phyloP scores from a whole-genome alignment of 2,113 vertebrate genomes.

The Atlantisia rogersi region DNA sequence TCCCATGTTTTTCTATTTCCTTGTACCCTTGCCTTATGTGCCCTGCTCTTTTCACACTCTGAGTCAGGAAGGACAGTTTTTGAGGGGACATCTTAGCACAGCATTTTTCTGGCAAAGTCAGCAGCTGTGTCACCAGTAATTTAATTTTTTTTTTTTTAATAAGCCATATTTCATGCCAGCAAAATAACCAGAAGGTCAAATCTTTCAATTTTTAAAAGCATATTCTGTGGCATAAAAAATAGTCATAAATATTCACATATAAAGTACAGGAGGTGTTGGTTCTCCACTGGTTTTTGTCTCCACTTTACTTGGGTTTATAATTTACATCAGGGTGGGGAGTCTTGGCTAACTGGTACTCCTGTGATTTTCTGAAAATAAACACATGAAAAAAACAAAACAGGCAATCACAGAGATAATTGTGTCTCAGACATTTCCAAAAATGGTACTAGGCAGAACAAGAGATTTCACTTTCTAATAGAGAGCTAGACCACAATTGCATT shows the following conservation, averaged over 20 bases:
- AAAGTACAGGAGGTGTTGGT: background rate
- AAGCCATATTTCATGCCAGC: background rate
- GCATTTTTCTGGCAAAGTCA: background rate
- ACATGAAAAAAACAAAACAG: background rate
- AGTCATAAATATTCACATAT: background rate
- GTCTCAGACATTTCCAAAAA: background rate
- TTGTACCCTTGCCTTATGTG: background rate
- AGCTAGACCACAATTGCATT: background rate
- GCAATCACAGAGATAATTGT: background rate
- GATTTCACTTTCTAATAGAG: background rate
- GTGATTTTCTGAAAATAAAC: conserved; percentile 4
- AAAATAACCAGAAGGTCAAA: background rate
- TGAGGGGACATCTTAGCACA: background rate
- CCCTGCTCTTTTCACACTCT: background rate
- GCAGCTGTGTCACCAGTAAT: background rate
- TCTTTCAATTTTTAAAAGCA: background rate
- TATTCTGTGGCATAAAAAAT: background rate
- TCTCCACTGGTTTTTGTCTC: background rate
- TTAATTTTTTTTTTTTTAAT: background rate
- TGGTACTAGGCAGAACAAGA: background rate
- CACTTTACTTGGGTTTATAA: background rate
- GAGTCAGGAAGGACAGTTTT: background rate
- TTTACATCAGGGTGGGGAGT: fast-evolving
- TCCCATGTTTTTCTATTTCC: background rate
- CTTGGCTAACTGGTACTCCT: background rate